A percentile compares a stretch with the other conserved stretches of the same genome.
phyloP scores from a whole-genome alignment of 2,888 invertebrate genomes.

The Temnothorax rugatulus region DNA sequence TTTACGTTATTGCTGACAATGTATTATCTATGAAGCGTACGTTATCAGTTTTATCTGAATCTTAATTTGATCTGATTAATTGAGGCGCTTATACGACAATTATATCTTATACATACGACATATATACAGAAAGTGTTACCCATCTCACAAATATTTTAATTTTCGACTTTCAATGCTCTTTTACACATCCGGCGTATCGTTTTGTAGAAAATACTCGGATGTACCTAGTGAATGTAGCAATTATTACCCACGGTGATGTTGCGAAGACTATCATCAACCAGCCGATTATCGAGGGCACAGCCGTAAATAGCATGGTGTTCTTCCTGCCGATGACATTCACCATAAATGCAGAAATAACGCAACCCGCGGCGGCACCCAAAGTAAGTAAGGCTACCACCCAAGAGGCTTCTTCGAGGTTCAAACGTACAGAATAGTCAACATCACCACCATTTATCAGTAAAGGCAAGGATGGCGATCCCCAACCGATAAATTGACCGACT shows the following conservation, averaged over 20 bases:
- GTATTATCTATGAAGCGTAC: not conserved
- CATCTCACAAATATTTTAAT: not conserved
- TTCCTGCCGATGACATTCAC: constrained; percentile 70
- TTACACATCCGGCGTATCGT: not conserved
- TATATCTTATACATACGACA: not conserved
- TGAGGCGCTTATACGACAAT: not conserved
- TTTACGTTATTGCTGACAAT: not conserved
- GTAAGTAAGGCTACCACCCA: constrained; percentile 65
- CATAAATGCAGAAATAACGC: constrained; percentile 33
- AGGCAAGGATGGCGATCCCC: constrained; percentile 71
- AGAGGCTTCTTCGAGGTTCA: constrained; percentile 58
- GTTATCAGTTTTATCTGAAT: not conserved
- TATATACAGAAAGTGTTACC: not conserved
- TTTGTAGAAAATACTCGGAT: not conserved
- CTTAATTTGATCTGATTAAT: not conserved
- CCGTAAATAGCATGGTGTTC: constrained; percentile 53
- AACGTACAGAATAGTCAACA: constrained; percentile 49
- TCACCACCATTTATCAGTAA: not conserved
- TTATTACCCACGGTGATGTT: constrained; percentile 60
- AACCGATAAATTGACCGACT: constrained; percentile 64
- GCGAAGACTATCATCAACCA: constrained; percentile 59
- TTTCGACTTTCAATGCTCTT: not conserved
- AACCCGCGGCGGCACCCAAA: constrained; percentile 54
- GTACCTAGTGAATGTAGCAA: not conserved
- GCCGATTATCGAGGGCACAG: not conserved